A percentile compares a stretch with the other conserved stretches of the same genome.
Conservation (phyloP, 2,888 invertebrate genomes). For the Apodemia duryi region DNA sequence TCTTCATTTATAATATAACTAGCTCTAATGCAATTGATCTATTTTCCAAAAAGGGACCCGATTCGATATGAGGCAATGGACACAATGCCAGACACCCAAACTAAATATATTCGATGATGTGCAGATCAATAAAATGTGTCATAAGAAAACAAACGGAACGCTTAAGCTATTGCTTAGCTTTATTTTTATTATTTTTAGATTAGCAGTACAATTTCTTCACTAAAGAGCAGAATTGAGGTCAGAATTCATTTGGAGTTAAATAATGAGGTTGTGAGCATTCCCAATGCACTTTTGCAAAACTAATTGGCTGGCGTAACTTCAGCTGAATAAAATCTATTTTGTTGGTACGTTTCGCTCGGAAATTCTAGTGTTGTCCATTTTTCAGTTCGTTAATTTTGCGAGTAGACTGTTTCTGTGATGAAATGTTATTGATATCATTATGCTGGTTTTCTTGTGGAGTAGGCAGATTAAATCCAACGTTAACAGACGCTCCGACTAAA, state of each 20-base stretch:
- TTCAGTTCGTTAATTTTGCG: constrained; percentile 26
- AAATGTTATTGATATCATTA: constrained; percentile 4
- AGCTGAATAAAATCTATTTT: constrained; percentile 61
- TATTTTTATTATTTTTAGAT: too few relatives aligned
- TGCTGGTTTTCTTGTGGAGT: too few relatives aligned
- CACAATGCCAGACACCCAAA: too few relatives aligned
- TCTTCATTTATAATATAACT: too few relatives aligned
- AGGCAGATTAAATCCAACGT: too few relatives aligned
- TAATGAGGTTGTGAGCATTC: constrained; percentile 56
- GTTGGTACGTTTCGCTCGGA: constrained; percentile 44
- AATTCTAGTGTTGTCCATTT: constrained; percentile 33
- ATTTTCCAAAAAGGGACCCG: too few relatives aligned
- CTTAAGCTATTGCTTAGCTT: constrained; percentile 31
- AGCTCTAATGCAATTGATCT: too few relatives aligned
- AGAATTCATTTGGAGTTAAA: constrained; percentile 43
- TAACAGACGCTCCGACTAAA: too few relatives aligned
- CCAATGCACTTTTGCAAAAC: constrained; percentile 61
- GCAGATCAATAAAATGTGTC: too few relatives aligned
- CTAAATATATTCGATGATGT: too few relatives aligned
- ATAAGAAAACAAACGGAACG: constrained; percentile 19
- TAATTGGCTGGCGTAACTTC: constrained; percentile 63
- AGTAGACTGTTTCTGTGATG: constrained; percentile 23
- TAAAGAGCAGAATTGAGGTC: constrained; percentile 38
- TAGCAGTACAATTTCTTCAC: constrained; percentile 34
- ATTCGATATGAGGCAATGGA: too few relatives aligned